phyloP scores from a whole-genome alignment of 2,113 vertebrate species.

The Coreoperca whiteheadi region DNA sequence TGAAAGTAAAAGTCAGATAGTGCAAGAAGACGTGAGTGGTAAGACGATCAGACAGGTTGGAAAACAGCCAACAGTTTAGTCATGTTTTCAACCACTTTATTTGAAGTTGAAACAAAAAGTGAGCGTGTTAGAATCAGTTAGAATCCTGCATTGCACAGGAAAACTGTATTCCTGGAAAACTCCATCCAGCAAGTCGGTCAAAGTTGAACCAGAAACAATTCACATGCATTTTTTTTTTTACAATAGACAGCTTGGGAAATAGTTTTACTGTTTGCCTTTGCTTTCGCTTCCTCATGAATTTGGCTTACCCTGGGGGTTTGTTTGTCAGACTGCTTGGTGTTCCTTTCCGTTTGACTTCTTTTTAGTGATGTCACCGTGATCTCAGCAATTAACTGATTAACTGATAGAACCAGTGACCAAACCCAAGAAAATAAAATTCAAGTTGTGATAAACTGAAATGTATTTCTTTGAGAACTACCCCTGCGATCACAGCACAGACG shows the following conservation, averaged over 20 bases:
- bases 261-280: neutral
- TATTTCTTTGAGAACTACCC: neutral
- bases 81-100: neutral
- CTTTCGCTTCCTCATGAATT: neutral
- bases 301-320: neutral
- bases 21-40: too few relatives aligned
- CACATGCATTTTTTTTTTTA: too few relatives aligned
- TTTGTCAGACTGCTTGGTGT: neutral
- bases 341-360: neutral
- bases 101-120: neutral
- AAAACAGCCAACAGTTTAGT: neutral
- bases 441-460: neutral
- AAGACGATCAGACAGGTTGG: too few relatives aligned
- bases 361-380: neutral
- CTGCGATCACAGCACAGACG: constrained; percentile 12
- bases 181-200: neutral
- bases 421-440: neutral
- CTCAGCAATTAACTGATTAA: too few relatives aligned
- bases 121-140: fast-evolving
- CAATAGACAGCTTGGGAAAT: neutral
- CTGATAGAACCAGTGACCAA: neutral
- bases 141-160: neutral
- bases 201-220: neutral
- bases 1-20: neutral
- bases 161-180: neutral